A percentile compares a stretch with the other conserved stretches of the same genome.
phyloP scores from a whole-genome alignment of 2,113 vertebrate species.

The Ameiurus melas region DNA sequence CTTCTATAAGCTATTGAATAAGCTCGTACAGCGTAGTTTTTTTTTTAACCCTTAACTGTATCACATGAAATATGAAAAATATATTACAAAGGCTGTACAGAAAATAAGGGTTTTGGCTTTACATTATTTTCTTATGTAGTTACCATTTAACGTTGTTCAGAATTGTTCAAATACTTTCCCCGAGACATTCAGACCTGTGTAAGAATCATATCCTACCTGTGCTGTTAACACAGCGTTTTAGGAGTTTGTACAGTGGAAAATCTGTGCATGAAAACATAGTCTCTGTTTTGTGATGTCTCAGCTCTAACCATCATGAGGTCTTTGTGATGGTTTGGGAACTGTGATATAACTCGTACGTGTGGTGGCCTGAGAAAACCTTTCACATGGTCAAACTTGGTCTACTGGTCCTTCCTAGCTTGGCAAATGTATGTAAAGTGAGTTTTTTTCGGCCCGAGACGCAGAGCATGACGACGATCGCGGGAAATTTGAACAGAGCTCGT shows the following conservation, averaged over 20 bases:
- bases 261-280: background rate
- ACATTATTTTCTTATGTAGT: background rate
- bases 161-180: background rate
- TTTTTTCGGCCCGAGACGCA: background rate
- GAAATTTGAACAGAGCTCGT: background rate
- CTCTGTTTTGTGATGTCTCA: background rate
- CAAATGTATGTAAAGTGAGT: background rate
- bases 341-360: background rate
- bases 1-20: background rate
- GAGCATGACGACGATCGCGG: background rate
- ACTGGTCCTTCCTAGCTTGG: background rate
- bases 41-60: background rate
- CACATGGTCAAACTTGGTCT: background rate
- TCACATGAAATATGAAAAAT: background rate
- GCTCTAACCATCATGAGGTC: background rate
- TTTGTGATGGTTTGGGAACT: background rate
- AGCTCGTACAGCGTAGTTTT: background rate
- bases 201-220: background rate
- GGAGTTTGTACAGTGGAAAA: background rate
- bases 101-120: background rate
- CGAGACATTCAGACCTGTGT: background rate
- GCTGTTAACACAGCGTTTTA: background rate
- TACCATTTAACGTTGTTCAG: background rate
- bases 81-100: background rate
- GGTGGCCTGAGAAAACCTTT: background rate